Percentiles rank a stretch among this genome's conserved stretches.
Evolutionary conservation across 2,888 invertebrate genomes (phyloP).

Genomic region (Bembecia ichneumoniformis): DNA sequence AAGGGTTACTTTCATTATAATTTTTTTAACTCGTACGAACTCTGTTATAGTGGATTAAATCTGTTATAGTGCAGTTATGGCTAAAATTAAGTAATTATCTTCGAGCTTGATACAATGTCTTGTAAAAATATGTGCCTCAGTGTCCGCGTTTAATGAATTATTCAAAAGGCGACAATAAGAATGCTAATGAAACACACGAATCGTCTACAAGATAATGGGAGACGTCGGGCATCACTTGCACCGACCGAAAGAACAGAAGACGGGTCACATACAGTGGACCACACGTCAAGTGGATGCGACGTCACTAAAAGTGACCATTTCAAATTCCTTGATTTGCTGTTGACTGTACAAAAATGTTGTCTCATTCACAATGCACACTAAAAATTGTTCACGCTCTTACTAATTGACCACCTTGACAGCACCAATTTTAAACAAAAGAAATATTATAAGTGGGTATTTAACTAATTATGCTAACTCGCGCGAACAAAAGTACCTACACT

Average conservation of each 20-base stretch:
- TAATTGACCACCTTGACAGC: constrained; percentile 61
- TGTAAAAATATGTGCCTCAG: constrained; percentile 13
- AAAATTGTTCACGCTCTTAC: constrained; percentile 64
- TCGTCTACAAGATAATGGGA: constrained; percentile 43
- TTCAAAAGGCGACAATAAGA: constrained; percentile 48
- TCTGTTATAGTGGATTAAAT: too few relatives aligned
- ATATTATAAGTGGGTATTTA: constrained; percentile 23
- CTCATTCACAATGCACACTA: constrained; percentile 39
- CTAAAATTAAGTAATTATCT: neutral
- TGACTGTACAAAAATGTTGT: neutral
- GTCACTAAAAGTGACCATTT: neutral
- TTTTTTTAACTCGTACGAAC: too few relatives aligned
- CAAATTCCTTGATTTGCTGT: neutral
- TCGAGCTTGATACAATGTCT: constrained; percentile 1
- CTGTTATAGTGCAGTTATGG: too few relatives aligned
- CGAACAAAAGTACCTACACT: too few relatives aligned
- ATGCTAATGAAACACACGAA: constrained; percentile 53
- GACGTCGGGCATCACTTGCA: constrained; percentile 52
- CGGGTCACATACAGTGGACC: constrained; percentile 11
- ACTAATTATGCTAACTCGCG: constrained; percentile 43
- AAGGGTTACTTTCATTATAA: too few relatives aligned
- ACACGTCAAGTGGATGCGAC: neutral
- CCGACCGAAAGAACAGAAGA: constrained; percentile 29
- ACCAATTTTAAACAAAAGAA: constrained; percentile 43
- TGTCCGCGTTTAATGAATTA: constrained; percentile 34